Evolutionary conservation across 2,797 vertebrate genomes (phyloP), one percentile per base, ranked within the genome.

Genomic region (Pogoniulus pusillus): DNA sequence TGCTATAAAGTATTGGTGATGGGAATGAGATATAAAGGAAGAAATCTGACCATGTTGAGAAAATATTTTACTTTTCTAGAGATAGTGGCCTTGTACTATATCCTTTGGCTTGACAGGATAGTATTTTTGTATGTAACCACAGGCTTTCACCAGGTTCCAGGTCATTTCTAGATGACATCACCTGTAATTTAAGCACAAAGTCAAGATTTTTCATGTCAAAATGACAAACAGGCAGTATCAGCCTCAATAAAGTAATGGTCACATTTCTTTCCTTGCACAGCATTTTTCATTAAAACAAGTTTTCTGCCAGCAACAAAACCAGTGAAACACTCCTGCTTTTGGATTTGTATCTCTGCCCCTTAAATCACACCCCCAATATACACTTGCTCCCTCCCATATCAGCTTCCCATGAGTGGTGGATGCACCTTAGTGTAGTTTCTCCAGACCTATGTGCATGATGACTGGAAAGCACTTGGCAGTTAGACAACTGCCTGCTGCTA

Each of bases 131-230:
- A 34, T 41, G 7, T 65, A 85, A 58, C 60, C 32, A 4, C 34
- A 43, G 62, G 17, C 24, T 74, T 86, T 77, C 7, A 6, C 22
- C 26, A 43, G 12, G 19, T 84, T 88, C 43, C 30, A 66, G 22
- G 30, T 62, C 41, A 73, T 85, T 91, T 92, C 60, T 68, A 73
- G 39, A 57, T 70, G 26, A n/a, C 58, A 69, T 62, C 63, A 62
- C 18, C 5, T 69, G 26, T 68, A 64, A 72, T 57, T 91, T 80
- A 76, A 74, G 14, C 51, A 85, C 71, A 79, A 76, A 58, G 37
- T 79, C 87, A 93, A 64, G 7, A 2, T 79, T 91, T 68, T 88
- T 58, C 13, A 75, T 88, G 62, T 86, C 59, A 80, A 84, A 85
- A 27, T 13, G 20, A 79, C 60, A 81, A 89, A 53, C 0, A 76